Evolutionary conservation across 2,113 vertebrate species (phyloP).

Genomic region (Ivindomyrus marchei): DNA sequence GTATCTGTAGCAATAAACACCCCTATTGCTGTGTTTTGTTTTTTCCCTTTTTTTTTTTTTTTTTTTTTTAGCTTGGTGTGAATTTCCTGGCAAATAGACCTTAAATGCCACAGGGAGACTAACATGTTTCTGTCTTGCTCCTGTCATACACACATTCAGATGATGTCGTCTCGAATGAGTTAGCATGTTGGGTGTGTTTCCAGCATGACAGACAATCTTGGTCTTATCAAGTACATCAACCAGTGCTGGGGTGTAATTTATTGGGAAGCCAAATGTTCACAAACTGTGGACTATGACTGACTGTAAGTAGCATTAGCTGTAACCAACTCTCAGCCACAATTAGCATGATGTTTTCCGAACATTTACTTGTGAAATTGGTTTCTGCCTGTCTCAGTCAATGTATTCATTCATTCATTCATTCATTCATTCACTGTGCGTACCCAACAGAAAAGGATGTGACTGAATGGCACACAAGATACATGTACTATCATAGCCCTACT

Average conservation of each 20-base stretch:
- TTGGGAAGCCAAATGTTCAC: not conserved
- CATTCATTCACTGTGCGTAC: not conserved
- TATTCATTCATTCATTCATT: not conserved
- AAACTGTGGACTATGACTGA: not conserved
- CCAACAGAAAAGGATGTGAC: not conserved
- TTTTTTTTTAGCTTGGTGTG: not conserved
- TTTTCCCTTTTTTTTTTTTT: too few species aligned
- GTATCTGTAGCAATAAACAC: not conserved
- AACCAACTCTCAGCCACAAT: not conserved
- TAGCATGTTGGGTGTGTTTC: too few species aligned
- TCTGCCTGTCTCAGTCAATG: not conserved
- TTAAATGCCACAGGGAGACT: too few species aligned
- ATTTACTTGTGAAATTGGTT: not conserved
- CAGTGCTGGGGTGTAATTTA: not conserved
- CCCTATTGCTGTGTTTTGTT: not conserved
- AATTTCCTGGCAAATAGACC: not conserved
- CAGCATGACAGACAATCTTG: not conserved
- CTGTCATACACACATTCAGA: too few species aligned
- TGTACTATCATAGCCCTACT: not conserved
- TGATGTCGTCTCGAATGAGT: too few species aligned
- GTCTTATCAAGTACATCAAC: not conserved
- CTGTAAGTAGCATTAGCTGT: not conserved
- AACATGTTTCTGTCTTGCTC: too few species aligned
- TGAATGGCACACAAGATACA: not conserved
- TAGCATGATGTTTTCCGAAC: not conserved